Base-by-base conservation (phyloP, 2,113 vertebrate species). In the Malurus cyaneus region DNA sequence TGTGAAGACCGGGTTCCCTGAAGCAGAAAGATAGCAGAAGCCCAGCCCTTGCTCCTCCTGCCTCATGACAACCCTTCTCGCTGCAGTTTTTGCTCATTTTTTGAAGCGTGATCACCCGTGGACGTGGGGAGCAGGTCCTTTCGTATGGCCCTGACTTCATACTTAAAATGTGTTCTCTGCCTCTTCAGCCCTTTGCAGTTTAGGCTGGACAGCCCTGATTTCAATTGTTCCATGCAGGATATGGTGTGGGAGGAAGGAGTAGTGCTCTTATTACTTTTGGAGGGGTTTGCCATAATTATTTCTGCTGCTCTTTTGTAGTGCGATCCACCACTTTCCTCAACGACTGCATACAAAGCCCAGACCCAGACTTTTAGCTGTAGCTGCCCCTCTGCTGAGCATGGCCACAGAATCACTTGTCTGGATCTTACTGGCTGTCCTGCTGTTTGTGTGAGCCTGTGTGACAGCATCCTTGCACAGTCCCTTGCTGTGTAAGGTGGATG, bases 41-140 rank as follows among this genome's bases (percentile, higher is more conserved):
- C 17, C 31, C 53, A 62, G 69, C 32, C 61, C 21, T 17, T 28
- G 49, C 31, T 88, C 16, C 46, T 49, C 32, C 41, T 77, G 46
- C 66, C 77, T 72, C 10, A 6, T 5, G 1, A 24, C 25, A 59
- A 4, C 29, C 28, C 32, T 79, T 56, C 41, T 47, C 1, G 1
- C 42, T 54, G 52, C 56, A 70, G 24, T 41, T 88, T n/a, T 2
- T 2, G 32, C 25, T 39, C 8, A 10, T 86, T 86, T 77, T 25
- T 85, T 50, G 53, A 31, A 64, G 46, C 31, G 29, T 0, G 1
- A 34, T 36, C 13, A 3, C 2, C 36, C 54, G 34, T 0, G 0
- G 24, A 59, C 54, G 13, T 34, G 42, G 16, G 21, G 15, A 77
- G 24, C 19, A 47, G 16, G 50, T 54, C 50, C 31, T 78, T 64